phyloP scores from a whole-genome alignment of 2,797 vertebrate genomes.

The Rhynchonycteris naso region DNA sequence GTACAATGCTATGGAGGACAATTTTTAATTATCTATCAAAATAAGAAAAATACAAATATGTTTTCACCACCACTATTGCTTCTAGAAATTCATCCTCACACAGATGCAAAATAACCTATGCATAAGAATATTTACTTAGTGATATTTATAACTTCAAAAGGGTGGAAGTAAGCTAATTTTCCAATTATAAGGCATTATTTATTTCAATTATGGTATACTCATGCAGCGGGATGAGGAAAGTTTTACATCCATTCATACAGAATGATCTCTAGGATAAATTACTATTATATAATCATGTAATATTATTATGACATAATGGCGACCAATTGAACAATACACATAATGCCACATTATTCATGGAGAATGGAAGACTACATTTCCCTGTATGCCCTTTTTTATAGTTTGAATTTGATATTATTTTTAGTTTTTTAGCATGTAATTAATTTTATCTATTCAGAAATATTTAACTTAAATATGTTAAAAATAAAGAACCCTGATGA shows the following conservation, averaged over 20 bases:
- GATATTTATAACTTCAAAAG: not conserved
- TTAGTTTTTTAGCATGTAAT: not conserved
- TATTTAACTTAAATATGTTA: constrained; percentile 5
- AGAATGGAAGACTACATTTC: not conserved
- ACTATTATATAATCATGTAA: not conserved
- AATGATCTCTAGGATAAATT: constrained; percentile 10
- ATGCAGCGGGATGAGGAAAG: not conserved
- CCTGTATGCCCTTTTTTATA: not conserved
- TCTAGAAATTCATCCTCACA: not conserved
- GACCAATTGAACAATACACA: not conserved
- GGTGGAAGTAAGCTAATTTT: not conserved
- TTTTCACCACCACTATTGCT: not conserved
- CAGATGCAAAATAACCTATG: not conserved
- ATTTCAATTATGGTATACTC: constrained; percentile 6
- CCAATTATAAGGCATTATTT: not conserved
- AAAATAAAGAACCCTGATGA: not conserved
- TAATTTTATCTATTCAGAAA: not conserved
- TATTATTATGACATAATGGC: not conserved
- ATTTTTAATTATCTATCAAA: not conserved
- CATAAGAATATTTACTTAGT: not conserved
- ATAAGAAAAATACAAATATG: not conserved
- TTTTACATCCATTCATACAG: not conserved
- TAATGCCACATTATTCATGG: not conserved
- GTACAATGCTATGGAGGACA: not conserved
- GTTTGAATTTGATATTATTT: constrained; percentile 3